phyloP scores from a whole-genome alignment of 1,140 invertebrate species.

The Drosophila bocqueti region DNA sequence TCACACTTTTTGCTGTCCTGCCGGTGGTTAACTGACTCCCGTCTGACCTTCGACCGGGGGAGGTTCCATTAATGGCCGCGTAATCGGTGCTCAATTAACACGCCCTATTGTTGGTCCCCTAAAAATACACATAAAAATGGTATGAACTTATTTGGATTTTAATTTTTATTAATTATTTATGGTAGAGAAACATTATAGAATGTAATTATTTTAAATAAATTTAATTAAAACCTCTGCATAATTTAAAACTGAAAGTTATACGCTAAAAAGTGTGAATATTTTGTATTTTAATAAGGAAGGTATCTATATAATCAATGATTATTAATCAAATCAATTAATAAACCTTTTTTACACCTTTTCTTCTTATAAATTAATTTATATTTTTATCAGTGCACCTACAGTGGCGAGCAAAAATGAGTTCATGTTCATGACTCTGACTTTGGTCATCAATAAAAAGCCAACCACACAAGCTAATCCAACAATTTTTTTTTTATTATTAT shows the following conservation, averaged over 20 bases:
- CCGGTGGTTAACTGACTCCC: constrained; percentile 58
- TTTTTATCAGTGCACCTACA: constrained; percentile 22
- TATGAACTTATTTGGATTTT: not conserved
- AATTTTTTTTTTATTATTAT: too few species aligned
- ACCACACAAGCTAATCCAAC: too few species aligned
- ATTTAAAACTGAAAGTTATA: not conserved
- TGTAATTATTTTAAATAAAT: not conserved
- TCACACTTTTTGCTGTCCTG: constrained; percentile 67
- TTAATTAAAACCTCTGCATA: not conserved
- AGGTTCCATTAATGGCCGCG: constrained; percentile 59
- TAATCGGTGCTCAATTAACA: constrained; percentile 79
- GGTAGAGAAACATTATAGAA: not conserved
- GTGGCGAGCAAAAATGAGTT: too few species aligned
- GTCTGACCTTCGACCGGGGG: constrained; percentile 19
- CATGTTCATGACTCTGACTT: too few species aligned
- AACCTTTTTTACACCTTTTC: too few species aligned
- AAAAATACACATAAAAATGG: constrained; percentile 15
- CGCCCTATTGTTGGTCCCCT: constrained; percentile 18
- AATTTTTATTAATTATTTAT: not conserved
- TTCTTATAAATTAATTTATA: too few species aligned
- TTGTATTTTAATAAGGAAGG: too few species aligned
- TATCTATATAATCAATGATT: too few species aligned
- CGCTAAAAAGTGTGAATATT: not conserved
- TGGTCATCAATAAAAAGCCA: too few species aligned
- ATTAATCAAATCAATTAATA: too few species aligned